Conservation (phyloP, 2,888 invertebrate species). For the Netelia virgata region DNA sequence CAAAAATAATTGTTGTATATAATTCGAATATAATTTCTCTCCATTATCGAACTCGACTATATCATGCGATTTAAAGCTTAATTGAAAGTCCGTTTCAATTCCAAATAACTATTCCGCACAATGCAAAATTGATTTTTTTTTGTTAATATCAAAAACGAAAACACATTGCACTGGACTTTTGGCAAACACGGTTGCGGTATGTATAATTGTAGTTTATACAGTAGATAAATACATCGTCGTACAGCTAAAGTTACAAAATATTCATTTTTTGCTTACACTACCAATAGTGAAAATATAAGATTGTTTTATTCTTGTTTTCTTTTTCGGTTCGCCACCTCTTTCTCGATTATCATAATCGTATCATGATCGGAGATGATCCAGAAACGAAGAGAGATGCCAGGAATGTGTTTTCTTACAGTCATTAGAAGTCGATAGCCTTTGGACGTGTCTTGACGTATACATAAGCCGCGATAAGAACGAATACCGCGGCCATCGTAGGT, state of each 20-base stretch:
- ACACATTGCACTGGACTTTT: constrained; percentile 14
- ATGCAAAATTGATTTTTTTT: constrained; percentile 1
- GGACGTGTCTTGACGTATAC: constrained; percentile 93
- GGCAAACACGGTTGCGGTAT: constrained; percentile 2
- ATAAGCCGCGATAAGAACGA: constrained; percentile 90
- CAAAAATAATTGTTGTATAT: constrained; percentile 14
- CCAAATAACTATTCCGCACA: not conserved
- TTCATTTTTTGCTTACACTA: constrained; percentile 18
- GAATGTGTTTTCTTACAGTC: constrained; percentile 32
- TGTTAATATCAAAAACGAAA: not conserved
- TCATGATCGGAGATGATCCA: constrained; percentile 10
- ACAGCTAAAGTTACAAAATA: constrained; percentile 19
- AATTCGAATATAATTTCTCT: constrained; percentile 16
- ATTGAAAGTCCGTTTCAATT: constrained; percentile 6
- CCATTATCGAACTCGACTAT: not conserved
- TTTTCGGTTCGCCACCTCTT: constrained; percentile 2
- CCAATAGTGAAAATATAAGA: constrained; percentile 30
- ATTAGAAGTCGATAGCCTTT: constrained; percentile 81
- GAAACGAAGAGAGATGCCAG: constrained; percentile 12
- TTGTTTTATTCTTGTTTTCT: not conserved
- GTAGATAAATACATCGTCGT: constrained; percentile 57
- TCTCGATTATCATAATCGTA: not conserved
- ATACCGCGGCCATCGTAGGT: constrained; percentile 90
- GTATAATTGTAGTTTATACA: constrained; percentile 31
- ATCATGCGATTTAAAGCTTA: not conserved